Evolutionary conservation across 2,888 invertebrate species (phyloP).

Genomic region (Andricus quercusramuli): DNA sequence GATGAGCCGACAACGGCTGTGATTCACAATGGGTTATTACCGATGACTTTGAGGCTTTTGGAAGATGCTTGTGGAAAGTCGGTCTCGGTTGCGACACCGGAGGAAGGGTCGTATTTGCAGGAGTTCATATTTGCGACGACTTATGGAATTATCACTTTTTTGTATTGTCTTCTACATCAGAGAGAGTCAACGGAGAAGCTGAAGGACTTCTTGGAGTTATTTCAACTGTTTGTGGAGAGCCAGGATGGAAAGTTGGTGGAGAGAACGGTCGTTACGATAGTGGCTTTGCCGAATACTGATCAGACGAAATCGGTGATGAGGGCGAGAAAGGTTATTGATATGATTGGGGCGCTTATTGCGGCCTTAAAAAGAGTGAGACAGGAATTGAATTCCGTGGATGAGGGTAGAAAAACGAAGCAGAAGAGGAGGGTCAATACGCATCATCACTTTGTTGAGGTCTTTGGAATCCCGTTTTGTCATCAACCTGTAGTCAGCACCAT

Average conservation of each 20-base stretch:
- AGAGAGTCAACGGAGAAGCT: conserved; percentile 76
- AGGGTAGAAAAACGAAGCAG: conserved; percentile 80
- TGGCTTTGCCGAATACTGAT: conserved; percentile 79
- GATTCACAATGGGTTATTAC: conserved; percentile 83
- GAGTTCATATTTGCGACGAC: conserved; percentile 83
- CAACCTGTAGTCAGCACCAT: conserved; percentile 48
- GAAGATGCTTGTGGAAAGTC: conserved; percentile 80
- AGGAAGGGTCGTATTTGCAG: conserved; percentile 80
- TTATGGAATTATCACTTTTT: conserved; percentile 82
- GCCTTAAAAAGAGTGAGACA: conserved; percentile 82
- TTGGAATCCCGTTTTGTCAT: conserved; percentile 78
- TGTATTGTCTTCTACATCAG: conserved; percentile 82
- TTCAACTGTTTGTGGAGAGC: conserved; percentile 82
- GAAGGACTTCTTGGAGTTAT: conserved; percentile 82
- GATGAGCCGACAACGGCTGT: conserved; percentile 81
- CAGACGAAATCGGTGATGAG: conserved; percentile 76
- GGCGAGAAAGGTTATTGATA: conserved; percentile 81
- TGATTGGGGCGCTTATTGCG: conserved; percentile 81
- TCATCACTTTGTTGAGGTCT: conserved; percentile 81
- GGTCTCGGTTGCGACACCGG: conserved; percentile 54
- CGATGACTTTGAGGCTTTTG: conserved; percentile 82
- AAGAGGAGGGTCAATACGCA: conserved; percentile 79
- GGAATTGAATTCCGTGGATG: conserved; percentile 81
- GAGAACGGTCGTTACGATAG: conserved; percentile 81
- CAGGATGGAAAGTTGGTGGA: conserved; percentile 81